Evolutionary conservation across 2,797 vertebrate genomes (phyloP), one percentile per base, ranked within the genome.

Genomic region (Calcarius lapponicus): DNA sequence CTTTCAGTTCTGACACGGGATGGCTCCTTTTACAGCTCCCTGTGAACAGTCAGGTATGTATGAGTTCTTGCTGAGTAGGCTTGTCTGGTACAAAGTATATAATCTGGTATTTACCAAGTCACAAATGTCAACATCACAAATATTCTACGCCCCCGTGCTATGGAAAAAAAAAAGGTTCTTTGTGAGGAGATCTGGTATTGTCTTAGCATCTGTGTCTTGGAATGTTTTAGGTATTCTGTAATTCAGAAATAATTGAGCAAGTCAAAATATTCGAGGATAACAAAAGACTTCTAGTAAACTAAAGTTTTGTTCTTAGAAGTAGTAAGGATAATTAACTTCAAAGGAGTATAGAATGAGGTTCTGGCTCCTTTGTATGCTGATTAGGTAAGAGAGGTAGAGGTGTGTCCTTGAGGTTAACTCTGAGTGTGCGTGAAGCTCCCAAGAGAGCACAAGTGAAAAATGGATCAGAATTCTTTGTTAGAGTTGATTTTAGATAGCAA

Each of bases 71-170:
- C 36, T 17, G 72, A 78, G 61, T 69, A 72, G 87, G 81, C 69
- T 80, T 34, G 47, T 13, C 2, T 24, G 20, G 79, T 51, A 75
- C 69, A 66, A 83, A 94, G 61, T 82, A 32, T 48, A 50, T 11
- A 2, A 22, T 74, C 83, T 21, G 45, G 28, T 66, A 67, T 84
- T 80, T 66, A 87, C 42, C 15, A 9, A 47, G 38, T 56, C 74
- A 72, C 50, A 92, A 81, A 84, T 88, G 76, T 88, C 86, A 93
- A 79, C 58, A 56, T 62, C 32, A 66, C 65, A 90, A 95, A 75
- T 56, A 72, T 66, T 83, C 36, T 29, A 81, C 74, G 10, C 93
- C 91, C 76, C 54, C 32, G 1, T 20, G 50, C 58, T 48, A 10
- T 1, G 5, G 54, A 16, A 75, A 53, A 83, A 83, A 87, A 67